Evolutionary conservation across 2,888 invertebrate genomes (phyloP).

Genomic region (Patella pellucida): DNA sequence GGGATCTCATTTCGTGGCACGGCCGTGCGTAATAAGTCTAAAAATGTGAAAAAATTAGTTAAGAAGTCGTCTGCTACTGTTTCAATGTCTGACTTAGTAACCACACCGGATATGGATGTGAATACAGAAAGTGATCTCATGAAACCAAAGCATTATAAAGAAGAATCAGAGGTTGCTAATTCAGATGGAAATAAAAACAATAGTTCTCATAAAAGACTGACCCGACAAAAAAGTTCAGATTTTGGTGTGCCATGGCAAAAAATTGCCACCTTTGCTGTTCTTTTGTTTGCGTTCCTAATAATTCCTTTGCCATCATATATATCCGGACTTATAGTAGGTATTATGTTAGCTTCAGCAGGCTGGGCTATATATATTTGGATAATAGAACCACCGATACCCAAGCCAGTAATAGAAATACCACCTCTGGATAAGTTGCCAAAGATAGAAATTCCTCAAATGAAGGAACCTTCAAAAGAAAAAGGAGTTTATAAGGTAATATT

Average conservation of each 20-base stretch:
- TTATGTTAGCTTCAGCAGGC: slow-evolving; percentile 44
- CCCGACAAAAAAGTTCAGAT: slow-evolving; percentile 5
- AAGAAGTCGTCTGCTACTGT: slow-evolving; percentile 22
- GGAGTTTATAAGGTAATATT: slow-evolving; percentile 60
- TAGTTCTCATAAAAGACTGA: background rate
- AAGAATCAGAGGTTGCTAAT: background rate
- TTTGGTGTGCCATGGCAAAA: slow-evolving; percentile 34
- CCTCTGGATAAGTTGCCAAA: slow-evolving; percentile 57
- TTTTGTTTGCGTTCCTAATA: slow-evolving; percentile 54
- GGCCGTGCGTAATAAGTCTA: background rate
- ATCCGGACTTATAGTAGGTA: slow-evolving; percentile 59
- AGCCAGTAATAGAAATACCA: slow-evolving; percentile 43
- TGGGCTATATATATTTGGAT: slow-evolving; percentile 55
- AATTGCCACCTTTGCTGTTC: slow-evolving; percentile 32
- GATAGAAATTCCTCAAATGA: slow-evolving; percentile 59
- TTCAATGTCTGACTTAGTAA: slow-evolving; percentile 26
- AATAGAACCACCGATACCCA: slow-evolving; percentile 43
- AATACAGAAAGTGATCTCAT: background rate
- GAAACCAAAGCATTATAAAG: background rate
- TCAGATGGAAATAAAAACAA: background rate
- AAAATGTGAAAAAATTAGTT: slow-evolving; percentile 15
- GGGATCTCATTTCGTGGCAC: slow-evolving; percentile 22
- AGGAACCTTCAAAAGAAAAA: slow-evolving; percentile 51
- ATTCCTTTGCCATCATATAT: slow-evolving; percentile 63
- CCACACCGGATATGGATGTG: slow-evolving; percentile 11